Evolutionary conservation across 1,140 invertebrate genomes (phyloP), one percentile per base, ranked within the genome.

Genomic region (Scaptomyza pallida): DNA sequence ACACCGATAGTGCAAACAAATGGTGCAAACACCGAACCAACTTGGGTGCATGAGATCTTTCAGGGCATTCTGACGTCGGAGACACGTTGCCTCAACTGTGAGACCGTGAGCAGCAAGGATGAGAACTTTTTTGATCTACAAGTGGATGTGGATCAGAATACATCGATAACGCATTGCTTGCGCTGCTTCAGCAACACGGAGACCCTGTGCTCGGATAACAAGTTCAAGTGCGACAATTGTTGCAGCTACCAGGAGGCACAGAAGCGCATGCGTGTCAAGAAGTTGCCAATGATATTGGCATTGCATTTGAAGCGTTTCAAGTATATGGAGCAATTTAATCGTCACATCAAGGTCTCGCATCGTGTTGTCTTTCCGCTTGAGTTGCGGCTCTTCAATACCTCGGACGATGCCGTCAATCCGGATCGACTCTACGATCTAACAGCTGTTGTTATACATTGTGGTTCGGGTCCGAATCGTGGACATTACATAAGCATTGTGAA

Each of bases 401-500:
- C 98, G 73, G 98, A 99, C 91, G 98, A 99, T 94, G 98, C 98
- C 33, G 96, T 97, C 68, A 99, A 99, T 93, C 98, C 98, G 48
- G 98, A 99, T 93, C 94, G 98, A 69, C 93, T 99, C 75, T 99
- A 99, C 92, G 98, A 99, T 93, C 93, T 99, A 73, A 98, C 99
- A 43, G 98, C 99, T 56, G 98, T 99, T 79, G 99, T 99, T 45
- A 98, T 99, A 78, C 99, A 99, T 93, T 99, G 99, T 93, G 99
- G 99, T 59, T 99, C 97, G 76, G 98, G 98, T 48, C 98, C 98
- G 75, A 99, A 99, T 93, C 94, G 99, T 72, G 99, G 99, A 37
- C 99, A 99, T 93, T 99, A 99, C 92, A 99, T 99, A 92, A 99
- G 97, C 91, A 98, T 99, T 92, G 99, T 99, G 21, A 99, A 99